Evolutionary conservation across 2,113 vertebrate genomes (phyloP).

Genomic region (Amblyopsis rosae): DNA sequence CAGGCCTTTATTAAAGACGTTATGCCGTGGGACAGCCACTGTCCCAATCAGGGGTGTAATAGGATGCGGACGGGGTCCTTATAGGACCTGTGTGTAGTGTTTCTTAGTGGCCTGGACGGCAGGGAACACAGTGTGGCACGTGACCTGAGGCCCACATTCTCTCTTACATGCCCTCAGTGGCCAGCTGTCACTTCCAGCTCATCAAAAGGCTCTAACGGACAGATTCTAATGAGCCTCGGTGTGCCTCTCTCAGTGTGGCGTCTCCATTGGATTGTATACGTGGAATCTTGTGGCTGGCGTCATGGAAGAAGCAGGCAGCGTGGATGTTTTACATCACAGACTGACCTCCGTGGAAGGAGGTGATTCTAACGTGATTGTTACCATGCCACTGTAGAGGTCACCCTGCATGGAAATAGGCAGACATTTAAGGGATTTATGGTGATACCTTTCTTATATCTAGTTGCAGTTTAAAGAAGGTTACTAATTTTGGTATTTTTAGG

Average conservation of each 20-base stretch:
- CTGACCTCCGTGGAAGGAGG: constrained; percentile 49
- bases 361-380: no score
- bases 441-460: no score
- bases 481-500: no score
- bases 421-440: no score
- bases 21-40: constrained; percentile 54
- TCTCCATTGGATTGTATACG: constrained; percentile 55
- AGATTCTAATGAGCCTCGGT: constrained; percentile 71
- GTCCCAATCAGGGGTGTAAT: constrained; percentile 43
- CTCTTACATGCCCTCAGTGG: constrained; percentile 46
- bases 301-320: constrained; percentile 36
- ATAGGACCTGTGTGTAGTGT: constrained; percentile 44
- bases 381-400: constrained; percentile 51
- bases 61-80: constrained; percentile 36
- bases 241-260: constrained; percentile 59
- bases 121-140: constrained; percentile 55
- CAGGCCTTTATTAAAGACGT: constrained; percentile 67
- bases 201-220: constrained; percentile 52
- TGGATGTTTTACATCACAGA: constrained; percentile 24
- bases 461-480: no score
- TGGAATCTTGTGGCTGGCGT: constrained; percentile 46
- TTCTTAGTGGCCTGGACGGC: constrained; percentile 58
- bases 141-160: constrained; percentile 59
- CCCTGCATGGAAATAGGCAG: background rate
- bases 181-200: constrained; percentile 55